Base-by-base conservation (phyloP, 2,888 invertebrate genomes). In the Strigamia crassipes region DNA sequence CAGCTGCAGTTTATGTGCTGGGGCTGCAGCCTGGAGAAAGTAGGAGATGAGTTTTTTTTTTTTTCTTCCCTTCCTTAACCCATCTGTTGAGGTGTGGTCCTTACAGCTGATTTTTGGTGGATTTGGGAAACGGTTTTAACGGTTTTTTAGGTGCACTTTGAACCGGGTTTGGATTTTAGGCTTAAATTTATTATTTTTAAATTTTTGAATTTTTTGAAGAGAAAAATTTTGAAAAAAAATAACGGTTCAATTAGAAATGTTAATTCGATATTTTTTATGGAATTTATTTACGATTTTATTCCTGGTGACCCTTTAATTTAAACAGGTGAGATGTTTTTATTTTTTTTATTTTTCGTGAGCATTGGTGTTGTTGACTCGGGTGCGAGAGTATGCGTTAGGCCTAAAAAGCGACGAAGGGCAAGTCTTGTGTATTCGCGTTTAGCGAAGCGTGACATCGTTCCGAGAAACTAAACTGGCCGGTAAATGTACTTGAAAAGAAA, bases 361-460 rank as follows among this genome's bases (percentile, higher is more conserved):
- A 0, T 31, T 1, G 73, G 73, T 73, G 73, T 73, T 73, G 31
- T 73, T 73, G 73, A 73, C 73, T 73, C 73, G 12, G 13, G 21
- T 66, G n/a, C 27, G 73, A 23, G 73, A 73, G 73, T 73, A 73
- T 4, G 27, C 27, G 23, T 66, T 66, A 73, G 73, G 12, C 27
- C n/a, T 73, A 66, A 73, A 27, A 13, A 23, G 15, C 6, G 31
- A 13, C 27, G 27, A 73, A 73, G 73, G 73, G 73, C 73, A 73
- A 73, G 61, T 61, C 12, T 4, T 4, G 61, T 23, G 61, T 61
- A 61, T 6, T 10, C 73, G 73, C 31, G 73, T 73, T 73, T 31
- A 73, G 73, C 73, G 27, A 31, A 73, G 73, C 73, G 73, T 73
- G 23, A n/a, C 73, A 31, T 73, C 73, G n/a, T 56, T 73, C 73